Base-by-base conservation (phyloP, 2,113 vertebrate genomes). In the Pelvicachromis taeniatus region DNA sequence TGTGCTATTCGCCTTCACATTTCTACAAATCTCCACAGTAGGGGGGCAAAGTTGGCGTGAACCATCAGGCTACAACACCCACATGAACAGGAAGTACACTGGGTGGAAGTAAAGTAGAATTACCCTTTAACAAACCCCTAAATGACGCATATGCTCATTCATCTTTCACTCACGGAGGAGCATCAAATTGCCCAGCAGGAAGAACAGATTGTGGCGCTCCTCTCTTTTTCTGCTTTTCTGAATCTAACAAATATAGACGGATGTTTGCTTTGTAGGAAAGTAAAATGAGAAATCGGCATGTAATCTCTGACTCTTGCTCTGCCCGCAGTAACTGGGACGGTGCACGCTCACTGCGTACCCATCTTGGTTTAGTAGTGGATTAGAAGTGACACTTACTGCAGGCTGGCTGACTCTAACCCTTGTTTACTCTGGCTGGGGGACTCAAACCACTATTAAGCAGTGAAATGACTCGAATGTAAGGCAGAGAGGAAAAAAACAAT, bases 321-420 rank as follows among this genome's bases (percentile, higher is more conserved):
- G 73, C 55, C 80, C 26, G 63, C 78, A 70, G 86, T 83, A 40
- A 86, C 55, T 61, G 77, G 82, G 80, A 88, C 68, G 77, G 84
- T 82, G 81, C 80, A 63, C 59, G 4, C 83, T 92, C 87, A 12
- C 59, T 86, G 88, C 11, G 26, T 82, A 59, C 82, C 26, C 89
- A 73, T 94, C 89, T 91, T 63, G 59, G 82, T 86, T 78, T 75
- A 85, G 81, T 52, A 48, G 84, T 88, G 84, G 91, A 94, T 94
- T 94, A 93, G 89, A 94, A 85, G 85, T 90, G 93, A 93, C 94
- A 91, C 88, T 92, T 79, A 88, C 89, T 93, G 91, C 90, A 92
- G 90, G 86, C 89, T 91, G 92, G 87, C 91, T 91, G 88, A 89
- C 78, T 91, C 91, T 92, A 77, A 93, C 90, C 81, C 88, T 82